Evolutionary conservation across 2,113 vertebrate genomes (phyloP).

Genomic region (Hirundichthys speculiger): DNA sequence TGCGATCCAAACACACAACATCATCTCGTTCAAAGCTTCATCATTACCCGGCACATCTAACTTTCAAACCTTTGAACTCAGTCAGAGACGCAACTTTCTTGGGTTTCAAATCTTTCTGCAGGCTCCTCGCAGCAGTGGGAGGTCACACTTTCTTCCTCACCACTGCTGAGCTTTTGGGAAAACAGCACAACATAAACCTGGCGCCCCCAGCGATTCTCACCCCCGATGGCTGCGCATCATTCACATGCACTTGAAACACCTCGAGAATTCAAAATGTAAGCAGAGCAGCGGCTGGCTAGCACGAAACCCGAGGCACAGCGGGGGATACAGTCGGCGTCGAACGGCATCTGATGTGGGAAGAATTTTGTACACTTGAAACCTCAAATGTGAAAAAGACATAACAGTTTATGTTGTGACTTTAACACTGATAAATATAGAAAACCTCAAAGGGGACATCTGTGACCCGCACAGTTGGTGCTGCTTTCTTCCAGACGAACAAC

Average conservation of each 20-base stretch:
- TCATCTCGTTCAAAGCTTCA: slow-evolving; percentile 49
- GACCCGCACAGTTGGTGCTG: no score
- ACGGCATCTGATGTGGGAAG: slow-evolving; percentile 6
- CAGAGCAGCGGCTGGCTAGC: neutral
- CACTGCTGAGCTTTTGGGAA: slow-evolving; percentile 23
- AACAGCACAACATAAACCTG: slow-evolving; percentile 26
- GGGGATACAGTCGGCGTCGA: neutral
- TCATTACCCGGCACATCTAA: slow-evolving; percentile 27
- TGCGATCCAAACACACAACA: slow-evolving; percentile 34
- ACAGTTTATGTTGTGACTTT: slow-evolving; percentile 12
- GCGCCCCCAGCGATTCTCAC: slow-evolving; percentile 33
- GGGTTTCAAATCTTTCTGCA: slow-evolving; percentile 41
- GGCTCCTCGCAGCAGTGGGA: slow-evolving; percentile 15
- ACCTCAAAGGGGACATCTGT: slow-evolving; percentile 4
- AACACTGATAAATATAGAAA: slow-evolving; percentile 15
- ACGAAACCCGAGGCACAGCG: neutral
- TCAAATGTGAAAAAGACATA: neutral
- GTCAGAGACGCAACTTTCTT: slow-evolving; percentile 39
- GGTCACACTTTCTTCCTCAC: slow-evolving; percentile 40
- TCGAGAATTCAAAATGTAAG: slow-evolving; percentile 11
- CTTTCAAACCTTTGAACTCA: slow-evolving; percentile 54
- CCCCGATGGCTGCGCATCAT: slow-evolving; percentile 15
- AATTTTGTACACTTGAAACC: neutral
- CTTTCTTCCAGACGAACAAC: no score
- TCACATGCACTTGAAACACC: slow-evolving; percentile 11